These are phyloP conservation scores for Globicephala melas DNA, from an alignment of 2,113 vertebrate genomes.

Conservation along the genomic window DNA sequence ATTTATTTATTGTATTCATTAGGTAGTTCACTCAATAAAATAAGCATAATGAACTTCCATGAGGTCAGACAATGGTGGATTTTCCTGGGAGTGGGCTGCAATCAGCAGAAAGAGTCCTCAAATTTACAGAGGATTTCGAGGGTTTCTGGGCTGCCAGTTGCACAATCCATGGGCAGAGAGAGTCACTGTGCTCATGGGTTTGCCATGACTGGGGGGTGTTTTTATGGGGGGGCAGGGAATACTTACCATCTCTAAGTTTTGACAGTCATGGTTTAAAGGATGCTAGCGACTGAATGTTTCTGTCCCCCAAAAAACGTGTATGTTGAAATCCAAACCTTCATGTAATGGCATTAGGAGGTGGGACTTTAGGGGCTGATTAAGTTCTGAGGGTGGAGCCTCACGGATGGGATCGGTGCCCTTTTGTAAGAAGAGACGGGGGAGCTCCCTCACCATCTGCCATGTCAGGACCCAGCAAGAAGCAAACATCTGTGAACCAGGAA, in stretches of 20 bases:
- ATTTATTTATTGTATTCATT: not conserved
- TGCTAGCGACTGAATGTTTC: not conserved
- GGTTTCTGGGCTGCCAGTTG: not conserved
- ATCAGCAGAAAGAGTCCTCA: not conserved
- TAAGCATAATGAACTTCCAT: not conserved
- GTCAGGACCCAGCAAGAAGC: not conserved
- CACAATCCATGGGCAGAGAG: not conserved
- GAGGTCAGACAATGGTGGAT: not conserved
- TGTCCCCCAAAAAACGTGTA: not conserved
- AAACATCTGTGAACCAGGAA: not conserved
- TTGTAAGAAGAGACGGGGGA: not conserved
- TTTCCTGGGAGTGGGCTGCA: not conserved
- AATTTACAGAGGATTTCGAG: not conserved
- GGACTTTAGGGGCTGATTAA: not conserved
- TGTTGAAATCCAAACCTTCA: not conserved
- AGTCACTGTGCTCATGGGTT: not conserved
- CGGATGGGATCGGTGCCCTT: not conserved
- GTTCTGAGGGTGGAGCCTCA: not conserved
- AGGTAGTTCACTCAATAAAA: not conserved
- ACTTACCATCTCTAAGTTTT: not conserved
- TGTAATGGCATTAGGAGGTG: not conserved
- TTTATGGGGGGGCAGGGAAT: rapidly evolving
- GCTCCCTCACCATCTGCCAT: not conserved
- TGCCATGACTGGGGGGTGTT: not conserved
- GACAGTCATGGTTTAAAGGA: not conserved